phyloP scores from a whole-genome alignment of 2,888 invertebrate species.

The Caenorhabditis macrosperma region DNA sequence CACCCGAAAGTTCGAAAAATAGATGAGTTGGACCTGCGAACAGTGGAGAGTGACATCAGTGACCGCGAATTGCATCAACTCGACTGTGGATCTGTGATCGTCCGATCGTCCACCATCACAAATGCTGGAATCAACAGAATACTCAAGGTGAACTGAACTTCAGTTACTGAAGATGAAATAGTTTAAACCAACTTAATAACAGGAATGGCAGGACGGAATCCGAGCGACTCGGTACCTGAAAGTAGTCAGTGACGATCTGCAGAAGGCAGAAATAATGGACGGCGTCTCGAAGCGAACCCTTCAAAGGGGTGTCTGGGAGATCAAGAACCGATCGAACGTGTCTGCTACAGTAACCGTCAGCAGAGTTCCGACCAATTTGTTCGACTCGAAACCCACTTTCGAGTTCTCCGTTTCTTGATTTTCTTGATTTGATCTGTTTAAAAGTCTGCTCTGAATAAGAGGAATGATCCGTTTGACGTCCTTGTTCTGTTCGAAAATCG shows the following conservation, averaged over 20 bases:
- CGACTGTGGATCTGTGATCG: slow-evolving; percentile 26
- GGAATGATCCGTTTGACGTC: not conserved
- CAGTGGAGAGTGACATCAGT: slow-evolving; percentile 44
- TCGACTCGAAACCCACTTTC: slow-evolving; percentile 52
- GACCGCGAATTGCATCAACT: slow-evolving; percentile 39
- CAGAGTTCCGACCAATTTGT: slow-evolving; percentile 44
- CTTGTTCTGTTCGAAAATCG: not conserved
- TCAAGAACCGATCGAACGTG: slow-evolving; percentile 46
- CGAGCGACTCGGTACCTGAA: slow-evolving; percentile 47
- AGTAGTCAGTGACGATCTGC: slow-evolving; percentile 51
- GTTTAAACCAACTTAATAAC: not conserved
- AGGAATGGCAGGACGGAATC: slow-evolving; percentile 58
- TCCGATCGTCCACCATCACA: slow-evolving; percentile 39
- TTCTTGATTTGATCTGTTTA: not conserved
- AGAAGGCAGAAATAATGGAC: slow-evolving; percentile 57
- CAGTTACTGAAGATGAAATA: not conserved
- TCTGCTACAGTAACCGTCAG: slow-evolving; percentile 51
- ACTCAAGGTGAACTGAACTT: slow-evolving; percentile 29
- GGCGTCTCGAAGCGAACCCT: slow-evolving; percentile 50
- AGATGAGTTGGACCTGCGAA: slow-evolving; percentile 35
- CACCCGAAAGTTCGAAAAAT: slow-evolving; percentile 32
- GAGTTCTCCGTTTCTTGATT: slow-evolving; percentile 39
- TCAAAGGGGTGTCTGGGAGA: slow-evolving; percentile 54
- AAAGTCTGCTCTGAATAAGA: not conserved
- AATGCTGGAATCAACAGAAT: slow-evolving; percentile 48